Evolutionary conservation across 2,888 invertebrate species (phyloP), one percentile per base, ranked within the genome.

Genomic region (Cloeon dipterum): DNA sequence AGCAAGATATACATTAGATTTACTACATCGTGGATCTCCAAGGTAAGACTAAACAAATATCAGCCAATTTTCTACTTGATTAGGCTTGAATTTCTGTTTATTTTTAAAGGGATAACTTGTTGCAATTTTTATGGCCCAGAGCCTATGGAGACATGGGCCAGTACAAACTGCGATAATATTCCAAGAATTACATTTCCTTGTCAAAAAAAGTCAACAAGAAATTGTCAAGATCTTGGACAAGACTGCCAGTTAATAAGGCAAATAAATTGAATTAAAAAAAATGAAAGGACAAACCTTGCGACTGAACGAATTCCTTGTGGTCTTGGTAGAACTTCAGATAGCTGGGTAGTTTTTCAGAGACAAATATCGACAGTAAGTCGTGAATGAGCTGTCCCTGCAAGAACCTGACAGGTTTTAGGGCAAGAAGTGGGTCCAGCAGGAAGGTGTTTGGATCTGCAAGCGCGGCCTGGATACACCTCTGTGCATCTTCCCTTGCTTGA

Each of bases 401-500:
- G 55, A 86, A 88, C 47, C 83, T 70, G 2, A 98, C 94, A 10
- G 98, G 96, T 57, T 91, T 91, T 35, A 98, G 62, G 1, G 85
- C 70, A 23, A 96, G 63, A 41, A 98, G 62, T 21, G 96, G 94
- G 59, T 98, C 98, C 50, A 98, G 63, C 14, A 96, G 68, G 62
- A 91, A 94, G 45, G 89, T 85, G 52, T 79, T 83, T 11, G 94
- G 93, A 59, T 96, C 94, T 5, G 83, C 89, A 39, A 98, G 62
- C 16, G 93, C 93, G 2, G 94, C 83, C 13, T 85, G 77, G 50
- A 98, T 94, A 56, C 96, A 96, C 50, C 82, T 74, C 51, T 86
- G 85, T 2, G 98, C 96, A 62, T 98, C 96, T 54, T 93, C 91
- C 44, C 91, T 68, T 1, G 96, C 96, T 44, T 88, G 82, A 2